These are phyloP conservation scores for Etheostoma spectabile DNA, from an alignment of 2,113 vertebrate genomes.

Conservation along the genomic window DNA sequence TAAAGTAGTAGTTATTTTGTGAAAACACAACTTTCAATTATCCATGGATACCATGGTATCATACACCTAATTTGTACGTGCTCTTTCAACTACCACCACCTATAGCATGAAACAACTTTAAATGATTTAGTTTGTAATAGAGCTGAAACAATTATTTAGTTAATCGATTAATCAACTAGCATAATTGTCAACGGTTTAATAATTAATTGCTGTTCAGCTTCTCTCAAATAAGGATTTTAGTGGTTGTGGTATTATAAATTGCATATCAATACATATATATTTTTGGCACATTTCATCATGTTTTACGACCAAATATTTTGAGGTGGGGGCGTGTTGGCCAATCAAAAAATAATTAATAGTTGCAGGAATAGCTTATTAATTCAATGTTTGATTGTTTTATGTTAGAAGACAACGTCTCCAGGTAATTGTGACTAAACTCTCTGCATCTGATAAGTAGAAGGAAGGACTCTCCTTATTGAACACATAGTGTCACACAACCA, in stretches of 20 bases:
- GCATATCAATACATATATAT: too few species aligned
- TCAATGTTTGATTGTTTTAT: background rate
- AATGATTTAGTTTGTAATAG: background rate
- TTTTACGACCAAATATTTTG: background rate
- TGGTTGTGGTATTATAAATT: too few species aligned
- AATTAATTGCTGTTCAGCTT: background rate
- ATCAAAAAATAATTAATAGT: background rate
- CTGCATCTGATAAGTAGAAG: background rate
- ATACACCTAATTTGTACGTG: too few species aligned
- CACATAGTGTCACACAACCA: background rate
- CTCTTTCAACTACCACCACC: background rate
- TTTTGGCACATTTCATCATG: background rate
- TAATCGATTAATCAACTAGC: too few species aligned
- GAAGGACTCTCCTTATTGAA: background rate
- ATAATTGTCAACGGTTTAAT: background rate
- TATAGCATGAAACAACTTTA: too few species aligned
- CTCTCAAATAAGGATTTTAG: background rate
- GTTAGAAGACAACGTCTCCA: background rate
- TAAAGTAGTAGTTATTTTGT: background rate
- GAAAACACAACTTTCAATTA: background rate
- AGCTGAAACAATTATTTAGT: background rate
- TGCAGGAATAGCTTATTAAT: background rate
- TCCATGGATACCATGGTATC: background rate
- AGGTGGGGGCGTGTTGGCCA: background rate
- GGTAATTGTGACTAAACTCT: background rate